Percentiles rank a stretch among this genome's conserved stretches.
phyloP scores from a whole-genome alignment of 2,888 invertebrate species.

The Pammene fasciana region DNA sequence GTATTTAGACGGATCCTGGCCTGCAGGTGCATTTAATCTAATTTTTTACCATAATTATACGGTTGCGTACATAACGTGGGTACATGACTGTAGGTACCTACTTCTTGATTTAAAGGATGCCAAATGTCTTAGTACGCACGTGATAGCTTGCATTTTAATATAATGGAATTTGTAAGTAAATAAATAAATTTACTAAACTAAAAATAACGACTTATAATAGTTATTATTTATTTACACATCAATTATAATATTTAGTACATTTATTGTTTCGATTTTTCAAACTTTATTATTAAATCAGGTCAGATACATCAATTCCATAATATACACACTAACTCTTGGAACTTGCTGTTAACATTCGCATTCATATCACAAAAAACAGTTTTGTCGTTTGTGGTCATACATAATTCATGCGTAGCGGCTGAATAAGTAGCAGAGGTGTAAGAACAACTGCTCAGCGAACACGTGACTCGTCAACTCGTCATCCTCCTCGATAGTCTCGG shows the following conservation, averaged over 20 bases:
- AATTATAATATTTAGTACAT: too few species aligned
- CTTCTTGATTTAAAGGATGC: neutral
- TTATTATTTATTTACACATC: too few species aligned
- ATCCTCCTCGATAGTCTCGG: too few species aligned
- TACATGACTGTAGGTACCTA: too few species aligned
- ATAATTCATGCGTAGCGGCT: conserved; percentile 29
- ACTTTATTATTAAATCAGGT: neutral
- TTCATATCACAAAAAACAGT: conserved; percentile 28
- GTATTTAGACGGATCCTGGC: conserved; percentile 16
- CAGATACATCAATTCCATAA: conserved; percentile 10
- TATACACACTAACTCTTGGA: conserved; percentile 27
- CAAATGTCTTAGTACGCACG: neutral
- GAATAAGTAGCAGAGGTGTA: conserved; percentile 12
- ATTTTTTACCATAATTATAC: conserved; percentile 33
- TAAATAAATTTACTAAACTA: too few species aligned
- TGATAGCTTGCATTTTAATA: too few species aligned
- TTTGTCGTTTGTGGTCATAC: conserved; percentile 20
- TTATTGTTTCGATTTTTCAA: too few species aligned
- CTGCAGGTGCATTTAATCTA: conserved; percentile 23
- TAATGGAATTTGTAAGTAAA: too few species aligned
- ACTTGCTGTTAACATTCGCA: conserved; percentile 31
- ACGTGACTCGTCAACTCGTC: neutral
- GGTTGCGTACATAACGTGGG: neutral
- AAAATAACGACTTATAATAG: too few species aligned
- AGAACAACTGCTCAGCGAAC: neutral